A percentile compares a stretch with the other conserved stretches of the same genome.
phyloP scores from a whole-genome alignment of 2,888 invertebrate genomes.

The Thelaira solivaga region DNA sequence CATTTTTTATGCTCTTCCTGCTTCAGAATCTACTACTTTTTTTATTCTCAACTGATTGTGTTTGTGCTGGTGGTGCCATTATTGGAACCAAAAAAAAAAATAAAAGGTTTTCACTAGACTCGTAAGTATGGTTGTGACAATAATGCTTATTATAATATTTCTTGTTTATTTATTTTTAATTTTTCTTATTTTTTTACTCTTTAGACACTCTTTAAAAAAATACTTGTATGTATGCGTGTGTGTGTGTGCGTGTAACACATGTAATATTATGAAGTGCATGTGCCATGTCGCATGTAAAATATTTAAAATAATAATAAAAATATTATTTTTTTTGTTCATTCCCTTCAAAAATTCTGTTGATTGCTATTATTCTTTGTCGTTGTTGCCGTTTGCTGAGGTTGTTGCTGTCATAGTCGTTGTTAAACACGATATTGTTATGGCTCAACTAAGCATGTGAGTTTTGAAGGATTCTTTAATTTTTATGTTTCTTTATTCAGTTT shows the following conservation, averaged over 20 bases:
- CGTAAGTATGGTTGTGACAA: conserved; percentile 70
- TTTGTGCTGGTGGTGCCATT: conserved; percentile 33
- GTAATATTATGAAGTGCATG: conserved; percentile 15
- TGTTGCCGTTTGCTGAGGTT: conserved; percentile 5
- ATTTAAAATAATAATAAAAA: conserved; percentile 47
- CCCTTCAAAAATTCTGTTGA: conserved; percentile 47
- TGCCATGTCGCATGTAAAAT: conserved; percentile 32
- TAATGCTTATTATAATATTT: conserved; percentile 75
- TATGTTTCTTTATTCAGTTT: conserved; percentile 50
- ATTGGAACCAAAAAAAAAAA: conserved; percentile 12
- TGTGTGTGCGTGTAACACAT: conserved; percentile 17
- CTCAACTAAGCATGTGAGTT: conserved; percentile 50
- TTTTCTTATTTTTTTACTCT: conserved; percentile 12
- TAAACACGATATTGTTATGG: conserved; percentile 55
- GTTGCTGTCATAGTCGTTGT: conserved; percentile 30
- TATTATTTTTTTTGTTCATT: conserved; percentile 47
- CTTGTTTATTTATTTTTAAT: conserved; percentile 65
- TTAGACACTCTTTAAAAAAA: background rate
- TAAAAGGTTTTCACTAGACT: background rate
- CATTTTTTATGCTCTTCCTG: conserved; percentile 49
- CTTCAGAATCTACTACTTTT: conserved; percentile 11
- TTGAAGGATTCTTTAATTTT: conserved; percentile 47
- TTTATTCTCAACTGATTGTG: background rate
- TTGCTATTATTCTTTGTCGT: conserved; percentile 51
- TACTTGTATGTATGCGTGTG: too few species aligned